Evolutionary conservation across 1,140 invertebrate genomes (phyloP).

Genomic region (Trichonephila clavata): DNA sequence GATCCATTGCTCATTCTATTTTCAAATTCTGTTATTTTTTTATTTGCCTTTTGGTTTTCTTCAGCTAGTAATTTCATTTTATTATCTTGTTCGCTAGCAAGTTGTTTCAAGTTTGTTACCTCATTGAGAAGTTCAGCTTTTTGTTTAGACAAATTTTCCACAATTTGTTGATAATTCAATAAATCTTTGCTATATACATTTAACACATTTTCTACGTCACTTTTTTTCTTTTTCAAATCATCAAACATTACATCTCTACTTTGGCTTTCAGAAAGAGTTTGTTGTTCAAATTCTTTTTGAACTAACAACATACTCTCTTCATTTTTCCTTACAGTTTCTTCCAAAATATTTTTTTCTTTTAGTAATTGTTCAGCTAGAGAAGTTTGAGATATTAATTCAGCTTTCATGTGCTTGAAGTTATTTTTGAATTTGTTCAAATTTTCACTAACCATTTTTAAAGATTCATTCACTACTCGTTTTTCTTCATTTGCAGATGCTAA

Average conservation of each 20-base stretch:
- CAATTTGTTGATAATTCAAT: constrained; percentile 77
- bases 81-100: constrained; percentile 21
- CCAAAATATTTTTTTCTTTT: constrained; percentile 77
- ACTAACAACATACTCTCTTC: constrained; percentile 66
- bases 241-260: constrained; percentile 71
- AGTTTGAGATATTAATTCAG: constrained; percentile 80
- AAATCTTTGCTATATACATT: constrained; percentile 77
- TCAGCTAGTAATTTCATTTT: constrained; percentile 34
- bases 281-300: constrained; percentile 72
- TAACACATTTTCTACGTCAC: constrained; percentile 73
- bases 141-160: constrained; percentile 78
- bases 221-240: constrained; percentile 72
- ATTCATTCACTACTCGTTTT: constrained; percentile 81
- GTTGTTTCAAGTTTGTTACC: constrained; percentile 76
- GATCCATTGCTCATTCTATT: not conserved
- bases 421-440: constrained; percentile 81
- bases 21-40: constrained; percentile 16
- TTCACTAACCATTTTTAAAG: constrained; percentile 80
- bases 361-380: constrained; percentile 77
- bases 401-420: constrained; percentile 82
- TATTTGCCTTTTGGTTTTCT: constrained; percentile 41
- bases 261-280: constrained; percentile 61
- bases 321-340: constrained; percentile 56
- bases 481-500: constrained; percentile 81
- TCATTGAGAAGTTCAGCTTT: constrained; percentile 77